Evolutionary conservation across 2,797 vertebrate genomes (phyloP).

Genomic region (Neosalanx taihuensis): DNA sequence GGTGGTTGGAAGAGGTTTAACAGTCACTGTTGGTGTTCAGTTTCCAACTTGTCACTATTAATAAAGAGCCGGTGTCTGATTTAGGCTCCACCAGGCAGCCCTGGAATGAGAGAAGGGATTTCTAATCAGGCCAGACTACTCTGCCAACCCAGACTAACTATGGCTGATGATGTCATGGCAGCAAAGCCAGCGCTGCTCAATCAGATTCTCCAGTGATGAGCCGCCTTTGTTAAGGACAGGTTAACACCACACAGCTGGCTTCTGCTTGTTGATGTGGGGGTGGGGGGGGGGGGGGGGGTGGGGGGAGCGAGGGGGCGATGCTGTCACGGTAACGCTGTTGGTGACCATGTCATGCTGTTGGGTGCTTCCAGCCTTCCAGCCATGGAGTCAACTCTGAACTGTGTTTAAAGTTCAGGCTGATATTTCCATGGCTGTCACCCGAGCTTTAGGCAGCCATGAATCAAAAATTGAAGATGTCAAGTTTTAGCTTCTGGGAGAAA

Average conservation of each 20-base stretch:
- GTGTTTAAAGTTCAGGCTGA: too few species aligned
- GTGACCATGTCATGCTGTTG: too few species aligned
- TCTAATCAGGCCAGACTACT: conserved; percentile 50
- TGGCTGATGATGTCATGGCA: conserved; percentile 55
- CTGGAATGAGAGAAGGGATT: conserved; percentile 61
- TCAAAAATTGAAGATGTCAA: too few species aligned
- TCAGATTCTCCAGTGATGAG: conserved; percentile 58
- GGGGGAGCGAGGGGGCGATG: too few species aligned
- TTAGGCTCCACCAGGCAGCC: conserved; percentile 50
- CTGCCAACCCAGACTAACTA: conserved; percentile 45
- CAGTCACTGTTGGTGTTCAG: conserved; percentile 21
- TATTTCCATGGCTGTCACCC: too few species aligned
- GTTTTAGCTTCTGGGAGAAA: too few species aligned
- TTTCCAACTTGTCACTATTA: conserved; percentile 64
- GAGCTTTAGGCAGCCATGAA: too few species aligned
- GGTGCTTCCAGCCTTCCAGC: not conserved
- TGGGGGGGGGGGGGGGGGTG: not conserved
- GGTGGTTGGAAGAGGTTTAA: not conserved
- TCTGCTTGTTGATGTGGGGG: not conserved
- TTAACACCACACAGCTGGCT: conserved; percentile 18
- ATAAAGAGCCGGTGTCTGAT: conserved; percentile 66
- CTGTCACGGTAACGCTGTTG: not conserved
- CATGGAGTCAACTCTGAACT: not conserved
- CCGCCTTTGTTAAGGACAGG: conserved; percentile 30
- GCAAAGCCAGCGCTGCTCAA: conserved; percentile 4